Base-by-base conservation (phyloP, 64 coral and sea anemone species). In the Orbicella faveolata region DNA sequence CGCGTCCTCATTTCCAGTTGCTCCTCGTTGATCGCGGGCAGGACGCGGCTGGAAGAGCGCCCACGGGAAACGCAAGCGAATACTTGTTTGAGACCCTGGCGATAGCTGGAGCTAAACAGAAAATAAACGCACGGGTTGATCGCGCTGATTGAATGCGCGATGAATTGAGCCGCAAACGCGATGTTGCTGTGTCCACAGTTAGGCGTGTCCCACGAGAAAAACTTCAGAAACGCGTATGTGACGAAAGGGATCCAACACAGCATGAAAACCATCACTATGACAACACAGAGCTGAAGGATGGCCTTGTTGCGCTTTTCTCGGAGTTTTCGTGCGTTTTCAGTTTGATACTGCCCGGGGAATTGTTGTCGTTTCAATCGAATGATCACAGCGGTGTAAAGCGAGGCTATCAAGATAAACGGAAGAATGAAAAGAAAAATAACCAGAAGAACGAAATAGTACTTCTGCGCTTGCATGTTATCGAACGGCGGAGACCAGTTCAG, bases 121-220 rank as follows among this genome's bases (percentile, higher is more conserved):
- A 76, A 83, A 74, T 90, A 90, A 44, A 90, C 37, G 35, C 68
- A 90, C 19, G 81, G 81, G 26, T 90, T 90, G 30, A 80, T 75
- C 9, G 89, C 70, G 34, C 81, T 90, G 79, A 83, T 90, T 9
- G 89, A 90, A 66, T 90, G 78, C 33, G 81, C 89, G 0, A 83
- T 83, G n/a, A 90, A 90, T 2, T 80, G 73, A 17, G 74, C 89
- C 4, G 74, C 37, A 9, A 90, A 90, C 53, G 79, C 35, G 20
- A 73, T 13, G 81, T 35, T 23, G 19, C 30, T 25, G 12, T 20
- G 9, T 18, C 79, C 52, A 64, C 44, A 63, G 19, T 75, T 15
- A 33, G 52, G 13, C 9, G 23, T 14, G 8, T 75, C 19, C 73
- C 81, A 83, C 7, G 10, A 41, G 70, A 90, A 90, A 54, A 90